A percentile compares a stretch with the other conserved stretches of the same genome.
Conservation (phyloP, 2,797 vertebrate species). For the Morelia viridis region DNA sequence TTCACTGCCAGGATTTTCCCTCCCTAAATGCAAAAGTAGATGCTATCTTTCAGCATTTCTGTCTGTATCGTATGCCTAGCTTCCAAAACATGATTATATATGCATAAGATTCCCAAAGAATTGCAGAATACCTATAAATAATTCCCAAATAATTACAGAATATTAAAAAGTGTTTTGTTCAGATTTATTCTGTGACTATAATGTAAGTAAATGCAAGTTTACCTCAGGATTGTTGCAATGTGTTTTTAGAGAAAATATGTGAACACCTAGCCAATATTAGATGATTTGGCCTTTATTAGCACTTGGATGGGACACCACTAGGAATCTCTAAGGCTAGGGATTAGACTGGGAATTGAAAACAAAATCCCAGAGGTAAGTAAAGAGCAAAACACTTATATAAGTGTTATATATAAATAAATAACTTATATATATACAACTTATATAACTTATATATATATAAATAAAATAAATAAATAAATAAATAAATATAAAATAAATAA, state of each 20-base stretch:
- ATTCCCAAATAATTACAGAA: not conserved
- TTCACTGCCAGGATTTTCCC: not conserved
- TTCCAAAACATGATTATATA: conserved; percentile 29
- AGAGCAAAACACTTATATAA: too few species aligned
- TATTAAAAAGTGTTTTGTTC: not conserved
- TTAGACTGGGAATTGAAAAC: too few species aligned
- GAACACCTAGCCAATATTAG: too few species aligned
- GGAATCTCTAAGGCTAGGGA: too few species aligned
- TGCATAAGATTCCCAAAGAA: conserved; percentile 49
- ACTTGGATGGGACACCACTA: too few species aligned
- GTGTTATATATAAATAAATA: too few species aligned
- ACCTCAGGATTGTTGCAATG: not conserved
- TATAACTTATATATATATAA: too few species aligned
- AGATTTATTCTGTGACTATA: not conserved
- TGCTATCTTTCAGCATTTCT: not conserved
- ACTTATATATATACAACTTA: too few species aligned
- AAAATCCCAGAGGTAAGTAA: too few species aligned
- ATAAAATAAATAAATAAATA: too few species aligned
- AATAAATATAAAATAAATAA: too few species aligned
- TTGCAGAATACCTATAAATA: not conserved
- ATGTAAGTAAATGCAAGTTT: not conserved
- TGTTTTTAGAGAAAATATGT: not conserved
- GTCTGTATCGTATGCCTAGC: not conserved
- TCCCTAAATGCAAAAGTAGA: not conserved
- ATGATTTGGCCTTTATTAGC: too few species aligned